phyloP scores from a whole-genome alignment of 2,888 invertebrate genomes.

The Falcaria lacertinaria region DNA sequence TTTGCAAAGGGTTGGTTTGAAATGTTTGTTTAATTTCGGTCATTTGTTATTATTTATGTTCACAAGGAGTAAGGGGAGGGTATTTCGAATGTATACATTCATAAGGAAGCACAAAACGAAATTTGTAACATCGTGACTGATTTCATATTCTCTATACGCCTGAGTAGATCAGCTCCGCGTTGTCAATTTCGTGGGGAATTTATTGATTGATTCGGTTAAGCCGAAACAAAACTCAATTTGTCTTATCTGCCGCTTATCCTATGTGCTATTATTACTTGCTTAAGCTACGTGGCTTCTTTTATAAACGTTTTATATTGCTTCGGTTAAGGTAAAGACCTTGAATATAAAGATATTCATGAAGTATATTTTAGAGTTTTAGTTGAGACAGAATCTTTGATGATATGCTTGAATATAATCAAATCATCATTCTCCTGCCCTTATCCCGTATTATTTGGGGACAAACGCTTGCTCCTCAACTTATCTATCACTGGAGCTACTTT shows the following conservation, averaged over 20 bases:
- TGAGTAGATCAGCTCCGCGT: constrained; percentile 12
- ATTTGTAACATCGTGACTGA: constrained; percentile 13
- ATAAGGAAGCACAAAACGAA: constrained; percentile 17
- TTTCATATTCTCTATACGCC: constrained; percentile 15
- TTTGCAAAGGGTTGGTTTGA: constrained; percentile 29
- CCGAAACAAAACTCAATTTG: constrained; percentile 34
- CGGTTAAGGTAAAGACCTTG: neutral
- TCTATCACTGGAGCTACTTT: too few species aligned
- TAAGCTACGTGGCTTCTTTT: neutral
- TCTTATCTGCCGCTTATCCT: constrained; percentile 24
- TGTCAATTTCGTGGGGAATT: constrained; percentile 23
- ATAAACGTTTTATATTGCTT: neutral
- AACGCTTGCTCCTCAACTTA: too few species aligned
- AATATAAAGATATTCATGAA: too few species aligned
- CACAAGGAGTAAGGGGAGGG: constrained; percentile 10
- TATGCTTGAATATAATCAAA: too few species aligned
- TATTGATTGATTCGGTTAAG: constrained; percentile 30
- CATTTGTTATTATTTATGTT: constrained; percentile 18
- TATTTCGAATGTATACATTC: constrained; percentile 9
- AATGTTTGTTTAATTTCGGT: constrained; percentile 31
- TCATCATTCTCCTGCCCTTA: too few species aligned
- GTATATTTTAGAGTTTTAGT: too few species aligned
- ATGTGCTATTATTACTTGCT: constrained; percentile 15
- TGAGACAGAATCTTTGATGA: too few species aligned
- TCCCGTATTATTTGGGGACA: too few species aligned